Evolutionary conservation across 2,888 invertebrate species (phyloP).

Genomic region (Agonopterix arenella): DNA sequence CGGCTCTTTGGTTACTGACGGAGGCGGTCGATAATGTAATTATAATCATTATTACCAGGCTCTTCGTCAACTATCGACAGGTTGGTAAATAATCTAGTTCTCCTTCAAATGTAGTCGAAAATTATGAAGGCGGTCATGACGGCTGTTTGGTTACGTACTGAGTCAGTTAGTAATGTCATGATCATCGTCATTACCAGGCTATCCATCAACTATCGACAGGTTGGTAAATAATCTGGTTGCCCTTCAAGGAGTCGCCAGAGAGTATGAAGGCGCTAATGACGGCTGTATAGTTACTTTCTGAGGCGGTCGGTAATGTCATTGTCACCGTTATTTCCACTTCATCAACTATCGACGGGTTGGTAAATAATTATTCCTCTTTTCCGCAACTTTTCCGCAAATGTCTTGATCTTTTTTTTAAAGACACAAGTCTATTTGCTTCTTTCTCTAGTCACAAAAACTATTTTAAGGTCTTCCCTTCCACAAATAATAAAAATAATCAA

Average conservation of each 20-base stretch:
- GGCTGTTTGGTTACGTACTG: slow-evolving; percentile 86
- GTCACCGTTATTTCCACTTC: slow-evolving; percentile 81
- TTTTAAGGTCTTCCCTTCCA: too few relatives aligned
- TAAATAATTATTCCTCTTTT: too few relatives aligned
- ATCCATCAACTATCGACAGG: slow-evolving; percentile 21
- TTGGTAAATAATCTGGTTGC: slow-evolving; percentile 81
- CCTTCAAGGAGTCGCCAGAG: slow-evolving; percentile 87
- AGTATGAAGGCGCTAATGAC: slow-evolving; percentile 89
- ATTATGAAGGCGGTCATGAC: slow-evolving; percentile 89
- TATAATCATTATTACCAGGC: slow-evolving; percentile 85
- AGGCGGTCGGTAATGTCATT: slow-evolving; percentile 87
- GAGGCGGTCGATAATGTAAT: slow-evolving; percentile 90
- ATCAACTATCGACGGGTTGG: slow-evolving; percentile 59
- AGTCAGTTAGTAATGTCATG: slow-evolving; percentile 87
- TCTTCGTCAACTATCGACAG: slow-evolving; percentile 79
- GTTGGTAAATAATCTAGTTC: slow-evolving; percentile 77
- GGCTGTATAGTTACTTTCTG: slow-evolving; percentile 86
- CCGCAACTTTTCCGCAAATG: too few relatives aligned
- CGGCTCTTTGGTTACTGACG: slow-evolving; percentile 89
- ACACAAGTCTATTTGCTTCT: too few relatives aligned
- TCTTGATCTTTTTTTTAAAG: too few relatives aligned
- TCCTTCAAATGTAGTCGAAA: slow-evolving; percentile 87
- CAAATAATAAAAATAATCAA: too few relatives aligned
- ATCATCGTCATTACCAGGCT: slow-evolving; percentile 84
- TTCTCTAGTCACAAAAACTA: too few relatives aligned